Evolutionary conservation across 2,888 invertebrate genomes (phyloP), one percentile per base, ranked within the genome.

Genomic region (Acleris literana): DNA sequence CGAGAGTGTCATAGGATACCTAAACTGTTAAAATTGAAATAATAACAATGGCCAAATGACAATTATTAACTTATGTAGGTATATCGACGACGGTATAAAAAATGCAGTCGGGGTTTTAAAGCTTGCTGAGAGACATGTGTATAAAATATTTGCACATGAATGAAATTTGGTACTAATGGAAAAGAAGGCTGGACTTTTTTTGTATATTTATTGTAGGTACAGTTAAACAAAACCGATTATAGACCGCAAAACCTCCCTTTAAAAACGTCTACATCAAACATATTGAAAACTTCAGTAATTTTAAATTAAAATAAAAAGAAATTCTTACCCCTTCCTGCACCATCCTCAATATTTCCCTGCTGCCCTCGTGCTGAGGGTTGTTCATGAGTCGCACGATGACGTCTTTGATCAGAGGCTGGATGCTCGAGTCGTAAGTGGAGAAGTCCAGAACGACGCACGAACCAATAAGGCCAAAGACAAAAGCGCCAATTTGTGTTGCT

Each of bases 281-380:
- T 0, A 44, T 16, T n/a, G 4, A 1, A n/a, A 16, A n/a, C n/a
- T 16, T 16, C 5, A 44, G 44, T 16, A 44, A n/a, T 17, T 46
- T 16, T 17, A 39, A 39, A 39, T 39, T 52, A 54, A 17, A 54
- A 17, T 25, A 22, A 29, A 57, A 5, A 33, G 3, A 25, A 22
- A 43, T 56, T 69, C 95, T 94, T 91, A 97, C 97, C 75, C 95
- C 96, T 93, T 97, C 97, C 83, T 98, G 97, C 55, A 97, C 95
- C 93, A 96, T 94, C 76, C 95, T 94, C 22, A 98, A 92, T 58
- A 95, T 95, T 72, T 93, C 91, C 60, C 94, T 88, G 56, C 96
- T 95, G 71, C 93, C 93, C 63, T 95, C 94, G 76, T 96, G 95
- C 72, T 95, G 94, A 4, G 97, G 96, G 75, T 96, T 96, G 82